These are phyloP conservation scores for Protobothrops flavoviridis DNA, from an alignment of 2,113 vertebrate genomes.

Conservation along the genomic window DNA sequence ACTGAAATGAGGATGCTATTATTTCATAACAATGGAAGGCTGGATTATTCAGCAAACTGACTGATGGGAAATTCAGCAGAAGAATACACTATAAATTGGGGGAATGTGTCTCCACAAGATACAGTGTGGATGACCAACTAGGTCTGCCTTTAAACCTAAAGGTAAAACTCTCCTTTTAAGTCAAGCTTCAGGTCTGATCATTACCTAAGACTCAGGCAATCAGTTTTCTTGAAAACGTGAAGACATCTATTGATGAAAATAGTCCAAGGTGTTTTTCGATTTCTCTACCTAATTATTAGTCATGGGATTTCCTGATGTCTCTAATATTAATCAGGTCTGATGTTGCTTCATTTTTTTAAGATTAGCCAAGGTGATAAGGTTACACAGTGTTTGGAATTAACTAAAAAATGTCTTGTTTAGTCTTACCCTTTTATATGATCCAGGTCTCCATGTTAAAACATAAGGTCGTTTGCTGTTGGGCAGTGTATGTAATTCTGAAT, in stretches of 20 bases:
- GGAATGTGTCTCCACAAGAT: not conserved
- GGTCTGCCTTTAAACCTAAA: not conserved
- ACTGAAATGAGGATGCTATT: not conserved
- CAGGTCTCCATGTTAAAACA: not conserved
- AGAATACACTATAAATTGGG: not conserved
- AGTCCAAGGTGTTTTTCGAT: not conserved
- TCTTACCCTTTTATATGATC: not conserved
- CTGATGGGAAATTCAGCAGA: not conserved
- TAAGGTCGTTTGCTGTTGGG: not conserved
- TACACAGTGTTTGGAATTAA: not conserved
- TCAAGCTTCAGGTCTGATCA: not conserved
- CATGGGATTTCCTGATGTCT: not conserved
- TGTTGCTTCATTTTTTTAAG: not conserved
- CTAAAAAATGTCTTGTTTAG: not conserved
- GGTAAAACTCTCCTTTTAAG: not conserved
- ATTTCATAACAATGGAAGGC: not conserved
- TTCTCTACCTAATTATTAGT: not conserved
- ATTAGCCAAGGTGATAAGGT: not conserved
- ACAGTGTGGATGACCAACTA: not conserved
- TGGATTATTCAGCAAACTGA: not conserved
- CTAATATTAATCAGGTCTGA: not conserved
- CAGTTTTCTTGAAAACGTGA: not conserved
- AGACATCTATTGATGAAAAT: too few relatives aligned
- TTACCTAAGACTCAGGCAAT: not conserved
- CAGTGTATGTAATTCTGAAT: not conserved